phyloP scores from a whole-genome alignment of 2,797 vertebrate species.

The Ispidina lecontei region DNA sequence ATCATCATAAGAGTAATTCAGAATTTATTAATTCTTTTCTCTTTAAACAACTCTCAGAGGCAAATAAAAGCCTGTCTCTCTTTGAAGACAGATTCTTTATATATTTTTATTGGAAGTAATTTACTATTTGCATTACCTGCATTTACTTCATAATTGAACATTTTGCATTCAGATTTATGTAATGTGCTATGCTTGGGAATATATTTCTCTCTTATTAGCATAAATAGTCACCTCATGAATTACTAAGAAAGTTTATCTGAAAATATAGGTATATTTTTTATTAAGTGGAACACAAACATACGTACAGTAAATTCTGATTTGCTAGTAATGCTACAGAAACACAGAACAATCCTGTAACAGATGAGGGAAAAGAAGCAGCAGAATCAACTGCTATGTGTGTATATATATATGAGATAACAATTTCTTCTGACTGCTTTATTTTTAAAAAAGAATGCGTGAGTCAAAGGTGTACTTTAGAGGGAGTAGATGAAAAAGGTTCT shows the following conservation, averaged over 20 bases:
- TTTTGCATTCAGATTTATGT: conserved; percentile 88
- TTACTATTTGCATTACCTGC: conserved; percentile 85
- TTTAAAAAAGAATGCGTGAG: conserved; percentile 58
- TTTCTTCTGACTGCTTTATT: conserved; percentile 55
- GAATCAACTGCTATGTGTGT: neutral
- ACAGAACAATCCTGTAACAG: neutral
- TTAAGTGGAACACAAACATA: conserved; percentile 83
- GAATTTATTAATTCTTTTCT: conserved; percentile 84
- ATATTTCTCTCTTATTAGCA: conserved; percentile 85
- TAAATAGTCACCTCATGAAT: conserved; percentile 87
- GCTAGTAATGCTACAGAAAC: conserved; percentile 49
- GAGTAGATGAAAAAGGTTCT: neutral
- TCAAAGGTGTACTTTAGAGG: conserved; percentile 24
- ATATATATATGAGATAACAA: neutral
- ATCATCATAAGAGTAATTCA: conserved; percentile 79
- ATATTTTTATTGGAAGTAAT: conserved; percentile 84
- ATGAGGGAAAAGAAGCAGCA: neutral
- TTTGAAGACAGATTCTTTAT: conserved; percentile 81
- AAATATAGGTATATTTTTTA: conserved; percentile 82
- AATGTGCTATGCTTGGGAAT: conserved; percentile 82
- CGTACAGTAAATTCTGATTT: conserved; percentile 81
- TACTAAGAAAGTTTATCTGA: conserved; percentile 86
- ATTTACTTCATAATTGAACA: conserved; percentile 85
- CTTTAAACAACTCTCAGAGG: conserved; percentile 78
- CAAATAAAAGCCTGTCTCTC: conserved; percentile 77